These are phyloP conservation scores for Aeoliscus strigatus DNA, from an alignment of 2,797 vertebrate genomes.

Conservation along the genomic window DNA sequence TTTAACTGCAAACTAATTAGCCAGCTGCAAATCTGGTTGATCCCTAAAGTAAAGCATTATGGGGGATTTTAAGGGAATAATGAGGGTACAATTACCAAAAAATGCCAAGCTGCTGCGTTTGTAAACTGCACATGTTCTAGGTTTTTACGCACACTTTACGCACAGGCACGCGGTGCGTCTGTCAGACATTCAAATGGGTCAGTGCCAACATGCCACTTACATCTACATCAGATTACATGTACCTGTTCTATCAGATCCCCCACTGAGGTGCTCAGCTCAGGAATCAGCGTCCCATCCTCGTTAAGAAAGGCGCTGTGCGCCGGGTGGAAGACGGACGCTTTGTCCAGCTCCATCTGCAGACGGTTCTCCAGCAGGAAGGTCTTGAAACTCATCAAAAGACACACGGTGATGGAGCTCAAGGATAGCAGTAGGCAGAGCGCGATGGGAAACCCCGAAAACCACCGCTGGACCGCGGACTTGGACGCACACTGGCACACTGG, in stretches of 20 bases:
- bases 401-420: slow-evolving; percentile 78
- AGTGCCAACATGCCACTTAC: neutral
- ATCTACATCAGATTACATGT: slow-evolving; percentile 14
- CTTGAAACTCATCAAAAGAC: slow-evolving; percentile 82
- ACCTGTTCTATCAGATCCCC: slow-evolving; percentile 83
- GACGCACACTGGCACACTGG: slow-evolving; percentile 57
- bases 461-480: slow-evolving; percentile 45
- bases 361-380: slow-evolving; percentile 81
- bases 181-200: neutral
- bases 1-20: slow-evolving; percentile 49
- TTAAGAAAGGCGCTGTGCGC: slow-evolving; percentile 55
- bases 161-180: slow-evolving; percentile 11
- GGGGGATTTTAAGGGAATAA: slow-evolving; percentile 21
- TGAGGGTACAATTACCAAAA: slow-evolving; percentile 19
- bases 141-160: slow-evolving; percentile 48
- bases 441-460: slow-evolving; percentile 59
- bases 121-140: slow-evolving; percentile 9
- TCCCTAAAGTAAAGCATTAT: slow-evolving; percentile 28
- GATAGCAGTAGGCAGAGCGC: slow-evolving; percentile 79
- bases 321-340: slow-evolving; percentile 47
- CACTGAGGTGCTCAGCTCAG: slow-evolving; percentile 75
- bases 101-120: slow-evolving; percentile 10
- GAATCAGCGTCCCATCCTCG: slow-evolving; percentile 68
- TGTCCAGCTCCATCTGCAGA: slow-evolving; percentile 79
- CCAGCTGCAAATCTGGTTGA: slow-evolving; percentile 47